Conservation (phyloP, 2,797 vertebrate species). For the Arrhamphus sclerolepis region DNA sequence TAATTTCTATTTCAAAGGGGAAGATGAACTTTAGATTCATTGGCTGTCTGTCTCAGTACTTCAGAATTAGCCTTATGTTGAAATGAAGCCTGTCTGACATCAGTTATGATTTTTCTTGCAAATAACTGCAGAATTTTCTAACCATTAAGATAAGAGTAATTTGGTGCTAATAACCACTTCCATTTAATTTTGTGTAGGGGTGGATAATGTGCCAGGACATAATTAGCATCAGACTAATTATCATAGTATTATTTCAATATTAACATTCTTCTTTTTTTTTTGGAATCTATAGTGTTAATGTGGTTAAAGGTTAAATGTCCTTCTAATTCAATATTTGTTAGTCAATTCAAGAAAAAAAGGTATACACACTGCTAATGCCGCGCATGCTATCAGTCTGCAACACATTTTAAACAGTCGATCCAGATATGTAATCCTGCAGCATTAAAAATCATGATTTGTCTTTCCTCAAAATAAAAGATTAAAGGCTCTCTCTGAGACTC, state of each 20-base stretch:
- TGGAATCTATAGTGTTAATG: background rate
- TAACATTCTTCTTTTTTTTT: slow-evolving; percentile 4
- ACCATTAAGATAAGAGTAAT: slow-evolving; percentile 16
- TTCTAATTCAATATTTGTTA: background rate
- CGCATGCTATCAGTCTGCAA: background rate
- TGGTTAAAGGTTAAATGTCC: background rate
- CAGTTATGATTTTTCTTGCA: slow-evolving; percentile 1
- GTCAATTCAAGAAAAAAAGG: background rate
- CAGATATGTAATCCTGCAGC: slow-evolving; percentile 19
- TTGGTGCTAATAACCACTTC: slow-evolving; percentile 14
- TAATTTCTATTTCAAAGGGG: slow-evolving; percentile 15
- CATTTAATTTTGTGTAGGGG: slow-evolving; percentile 11
- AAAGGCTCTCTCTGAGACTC: slow-evolving; percentile 38
- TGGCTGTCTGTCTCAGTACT: slow-evolving; percentile 9
- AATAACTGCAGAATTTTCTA: slow-evolving; percentile 13
- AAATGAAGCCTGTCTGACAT: slow-evolving; percentile 15
- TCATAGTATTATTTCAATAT: slow-evolving; percentile 16
- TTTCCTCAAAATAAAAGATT: slow-evolving; percentile 62
- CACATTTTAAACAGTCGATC: slow-evolving; percentile 14
- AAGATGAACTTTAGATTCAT: slow-evolving; percentile 13
- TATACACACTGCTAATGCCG: background rate
- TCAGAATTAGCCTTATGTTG: slow-evolving; percentile 18
- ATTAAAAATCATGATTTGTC: slow-evolving; percentile 58
- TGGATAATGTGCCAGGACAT: slow-evolving; percentile 18
- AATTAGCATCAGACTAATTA: slow-evolving; percentile 19